A percentile compares a stretch with the other conserved stretches of the same genome.
phyloP scores from a whole-genome alignment of 2,113 vertebrate genomes.

The Cololabis saira region DNA sequence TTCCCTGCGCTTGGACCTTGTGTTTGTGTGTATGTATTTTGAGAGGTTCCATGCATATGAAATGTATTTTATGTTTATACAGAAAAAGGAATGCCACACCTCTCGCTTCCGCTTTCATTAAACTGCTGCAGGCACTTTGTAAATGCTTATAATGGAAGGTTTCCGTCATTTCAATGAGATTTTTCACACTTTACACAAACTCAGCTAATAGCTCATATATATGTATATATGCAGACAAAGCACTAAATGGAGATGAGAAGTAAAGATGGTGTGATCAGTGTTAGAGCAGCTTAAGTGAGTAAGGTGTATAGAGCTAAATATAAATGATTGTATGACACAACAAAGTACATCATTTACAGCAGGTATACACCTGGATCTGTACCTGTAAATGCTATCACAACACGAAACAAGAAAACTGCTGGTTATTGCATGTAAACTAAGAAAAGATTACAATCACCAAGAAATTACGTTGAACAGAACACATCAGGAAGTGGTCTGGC shows the following conservation, averaged over 20 bases:
- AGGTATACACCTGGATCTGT: neutral
- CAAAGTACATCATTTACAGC: slow-evolving; percentile 11
- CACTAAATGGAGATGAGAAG: slow-evolving; percentile 26
- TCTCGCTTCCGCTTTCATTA: slow-evolving; percentile 49
- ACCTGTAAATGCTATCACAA: slow-evolving; percentile 1
- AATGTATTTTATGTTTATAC: slow-evolving; percentile 49
- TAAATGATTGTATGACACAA: slow-evolving; percentile 5
- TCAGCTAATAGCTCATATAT: slow-evolving; percentile 66
- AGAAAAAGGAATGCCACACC: slow-evolving; percentile 32
- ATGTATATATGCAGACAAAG: slow-evolving; percentile 11
- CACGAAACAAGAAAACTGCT: neutral
- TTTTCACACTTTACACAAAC: slow-evolving; percentile 62
- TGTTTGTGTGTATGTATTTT: neutral
- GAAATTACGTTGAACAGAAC: no score
- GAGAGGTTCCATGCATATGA: slow-evolving; percentile 22
- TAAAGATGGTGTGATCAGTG: slow-evolving; percentile 18
- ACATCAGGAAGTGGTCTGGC: no score
- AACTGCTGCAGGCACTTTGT: slow-evolving; percentile 31
- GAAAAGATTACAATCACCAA: no score
- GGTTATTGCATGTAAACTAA: no score
- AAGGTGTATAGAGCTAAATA: slow-evolving; percentile 2
- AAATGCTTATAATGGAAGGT: slow-evolving; percentile 56
- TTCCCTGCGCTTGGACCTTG: slow-evolving; percentile 12
- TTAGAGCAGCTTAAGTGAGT: no score
- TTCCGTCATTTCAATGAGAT: slow-evolving; percentile 62